Percentiles rank a stretch among this genome's conserved stretches.
phyloP scores from a whole-genome alignment of 2,888 invertebrate species.

The Germaria angustata region DNA sequence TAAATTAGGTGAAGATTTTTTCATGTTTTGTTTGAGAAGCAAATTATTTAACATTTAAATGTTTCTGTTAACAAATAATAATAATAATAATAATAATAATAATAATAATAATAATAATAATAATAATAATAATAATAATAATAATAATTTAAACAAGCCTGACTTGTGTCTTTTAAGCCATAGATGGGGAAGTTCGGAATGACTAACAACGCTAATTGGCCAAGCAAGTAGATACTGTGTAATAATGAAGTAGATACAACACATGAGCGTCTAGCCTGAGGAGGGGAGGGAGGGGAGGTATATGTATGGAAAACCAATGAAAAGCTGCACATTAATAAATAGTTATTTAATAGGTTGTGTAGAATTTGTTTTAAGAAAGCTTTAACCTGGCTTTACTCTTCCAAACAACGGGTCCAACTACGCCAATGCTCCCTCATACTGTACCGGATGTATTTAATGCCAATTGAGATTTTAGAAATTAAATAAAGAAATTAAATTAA shows the following conservation, averaged over 20 bases:
- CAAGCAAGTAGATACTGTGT: background rate
- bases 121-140: too few species aligned
- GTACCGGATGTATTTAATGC: slow-evolving; percentile 47
- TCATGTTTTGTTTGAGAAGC: background rate
- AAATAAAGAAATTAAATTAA: slow-evolving; percentile 40
- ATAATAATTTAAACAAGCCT: background rate
- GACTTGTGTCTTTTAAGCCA: background rate
- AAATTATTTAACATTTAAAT: background rate
- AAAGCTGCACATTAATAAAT: too few species aligned
- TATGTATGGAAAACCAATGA: too few species aligned
- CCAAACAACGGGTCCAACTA: too few species aligned
- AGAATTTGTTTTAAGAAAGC: too few species aligned
- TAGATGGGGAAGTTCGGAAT: slow-evolving; percentile 36
- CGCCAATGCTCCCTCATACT: background rate
- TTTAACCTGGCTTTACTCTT: too few species aligned
- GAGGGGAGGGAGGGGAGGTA: too few species aligned
- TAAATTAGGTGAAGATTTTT: slow-evolving; percentile 44
- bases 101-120: too few species aligned
- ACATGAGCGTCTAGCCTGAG: too few species aligned
- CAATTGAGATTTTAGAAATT: slow-evolving; percentile 55
- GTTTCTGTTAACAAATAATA: too few species aligned
- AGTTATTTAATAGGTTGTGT: too few species aligned
- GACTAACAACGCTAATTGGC: background rate
- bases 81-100: too few species aligned
- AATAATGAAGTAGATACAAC: slow-evolving; percentile 10